phyloP scores from a whole-genome alignment of 2,113 vertebrate species.

The Marmota flaviventris region DNA sequence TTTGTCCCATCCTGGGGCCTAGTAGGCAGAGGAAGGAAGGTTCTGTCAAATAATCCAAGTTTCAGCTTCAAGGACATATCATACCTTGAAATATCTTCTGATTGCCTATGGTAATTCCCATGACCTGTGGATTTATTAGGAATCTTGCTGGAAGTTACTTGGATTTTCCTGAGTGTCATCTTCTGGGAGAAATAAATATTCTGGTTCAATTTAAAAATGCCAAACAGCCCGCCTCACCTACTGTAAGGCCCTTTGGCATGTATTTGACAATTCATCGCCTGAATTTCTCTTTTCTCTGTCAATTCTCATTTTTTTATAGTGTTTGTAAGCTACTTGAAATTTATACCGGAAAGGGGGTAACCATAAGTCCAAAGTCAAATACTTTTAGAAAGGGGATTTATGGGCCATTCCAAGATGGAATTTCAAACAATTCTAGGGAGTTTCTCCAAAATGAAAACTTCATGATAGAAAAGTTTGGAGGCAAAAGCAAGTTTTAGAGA shows the following conservation, averaged over 20 bases:
- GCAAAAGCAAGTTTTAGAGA: background rate
- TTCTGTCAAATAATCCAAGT: too few species aligned
- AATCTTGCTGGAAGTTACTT: slow-evolving; percentile 11
- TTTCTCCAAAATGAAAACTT: background rate
- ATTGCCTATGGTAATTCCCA: background rate
- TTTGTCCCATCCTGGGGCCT: background rate
- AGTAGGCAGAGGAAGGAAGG: background rate
- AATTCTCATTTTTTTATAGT: background rate
- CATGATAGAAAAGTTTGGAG: background rate
- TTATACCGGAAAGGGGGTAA: background rate
- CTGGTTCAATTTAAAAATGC: background rate
- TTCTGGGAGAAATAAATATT: slow-evolving; percentile 5
- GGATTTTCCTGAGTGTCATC: background rate
- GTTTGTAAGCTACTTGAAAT: slow-evolving; percentile 28
- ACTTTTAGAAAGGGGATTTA: background rate
- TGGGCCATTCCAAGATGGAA: background rate
- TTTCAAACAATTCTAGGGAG: background rate
- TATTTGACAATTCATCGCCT: background rate
- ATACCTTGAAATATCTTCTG: background rate
- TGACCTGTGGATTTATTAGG: background rate
- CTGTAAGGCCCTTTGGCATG: background rate
- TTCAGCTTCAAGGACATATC: background rate
- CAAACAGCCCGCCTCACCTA: background rate
- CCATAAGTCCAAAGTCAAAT: background rate
- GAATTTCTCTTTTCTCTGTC: background rate